Evolutionary conservation across 2,888 invertebrate species (phyloP).

Genomic region (Eupeodes latifasciatus): DNA sequence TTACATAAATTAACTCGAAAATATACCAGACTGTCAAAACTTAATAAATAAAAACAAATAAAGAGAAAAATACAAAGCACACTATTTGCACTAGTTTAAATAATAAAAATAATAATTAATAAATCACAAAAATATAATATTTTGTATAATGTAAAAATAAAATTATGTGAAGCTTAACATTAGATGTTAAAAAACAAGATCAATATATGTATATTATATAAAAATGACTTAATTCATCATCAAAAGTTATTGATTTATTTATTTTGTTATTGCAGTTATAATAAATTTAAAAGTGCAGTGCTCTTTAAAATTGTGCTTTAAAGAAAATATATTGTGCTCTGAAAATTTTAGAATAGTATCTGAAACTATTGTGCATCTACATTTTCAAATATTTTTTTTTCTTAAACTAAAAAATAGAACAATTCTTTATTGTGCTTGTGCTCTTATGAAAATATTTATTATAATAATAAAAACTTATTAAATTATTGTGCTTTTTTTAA

Average conservation of each 20-base stretch:
- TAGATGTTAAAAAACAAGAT: too few species aligned
- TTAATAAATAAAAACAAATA: too few species aligned
- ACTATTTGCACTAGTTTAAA: too few species aligned
- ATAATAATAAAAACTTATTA: slow-evolving; percentile 27
- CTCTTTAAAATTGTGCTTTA: slow-evolving; percentile 47
- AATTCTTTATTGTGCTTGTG: slow-evolving; percentile 9
- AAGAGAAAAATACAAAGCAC: too few species aligned
- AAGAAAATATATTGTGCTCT: slow-evolving; percentile 37
- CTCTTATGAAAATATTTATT: slow-evolving; percentile 16
- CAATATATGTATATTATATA: too few species aligned
- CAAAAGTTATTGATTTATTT: slow-evolving; percentile 54
- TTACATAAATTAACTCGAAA: too few species aligned
- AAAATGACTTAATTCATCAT: slow-evolving; percentile 5
- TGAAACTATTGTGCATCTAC: slow-evolving; percentile 45
- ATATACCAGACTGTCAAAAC: too few species aligned
- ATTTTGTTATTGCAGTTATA: background rate
- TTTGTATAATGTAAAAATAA: too few species aligned
- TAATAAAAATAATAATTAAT: too few species aligned
- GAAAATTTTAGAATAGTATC: slow-evolving; percentile 27
- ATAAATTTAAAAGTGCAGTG: slow-evolving; percentile 53
- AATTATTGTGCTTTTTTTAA: slow-evolving; percentile 50
- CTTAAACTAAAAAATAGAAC: background rate
- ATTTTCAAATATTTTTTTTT: slow-evolving; percentile 21
- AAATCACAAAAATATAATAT: too few species aligned
- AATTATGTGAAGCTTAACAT: too few species aligned